phyloP scores from a whole-genome alignment of 2,113 vertebrate species.

The Pelecanoides urinatrix region DNA sequence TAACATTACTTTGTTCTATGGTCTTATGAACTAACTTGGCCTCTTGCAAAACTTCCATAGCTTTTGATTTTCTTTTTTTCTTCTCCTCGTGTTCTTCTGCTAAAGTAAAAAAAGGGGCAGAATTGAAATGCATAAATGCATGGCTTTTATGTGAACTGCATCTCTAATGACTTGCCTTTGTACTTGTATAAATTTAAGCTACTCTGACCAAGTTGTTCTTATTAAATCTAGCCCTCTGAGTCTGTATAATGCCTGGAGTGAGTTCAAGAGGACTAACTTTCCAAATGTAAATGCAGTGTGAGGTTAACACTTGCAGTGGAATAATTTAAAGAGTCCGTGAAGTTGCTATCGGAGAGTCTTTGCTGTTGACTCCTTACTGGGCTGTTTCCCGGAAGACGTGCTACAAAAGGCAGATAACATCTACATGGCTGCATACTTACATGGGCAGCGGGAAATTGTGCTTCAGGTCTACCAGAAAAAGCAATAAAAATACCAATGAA shows the following conservation, averaged over 20 bases:
- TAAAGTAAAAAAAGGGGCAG: constrained; percentile 21
- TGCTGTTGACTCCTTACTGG: neutral
- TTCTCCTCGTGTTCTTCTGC: constrained; percentile 27
- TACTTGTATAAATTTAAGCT: constrained; percentile 43
- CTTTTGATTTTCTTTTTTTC: constrained; percentile 65
- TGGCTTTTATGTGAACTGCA: constrained; percentile 42
- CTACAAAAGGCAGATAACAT: neutral
- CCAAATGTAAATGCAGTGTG: constrained; percentile 42
- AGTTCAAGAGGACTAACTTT: constrained; percentile 48
- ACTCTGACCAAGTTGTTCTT: constrained; percentile 55
- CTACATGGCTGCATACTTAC: neutral
- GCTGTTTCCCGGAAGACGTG: neutral
- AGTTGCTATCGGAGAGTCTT: rapidly evolving
- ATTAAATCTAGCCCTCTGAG: constrained; percentile 40
- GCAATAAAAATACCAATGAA: neutral
- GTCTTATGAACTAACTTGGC: constrained; percentile 54
- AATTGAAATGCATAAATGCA: constrained; percentile 51
- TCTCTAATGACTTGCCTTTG: constrained; percentile 37
- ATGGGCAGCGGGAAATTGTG: neutral
- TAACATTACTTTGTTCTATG: constrained; percentile 55
- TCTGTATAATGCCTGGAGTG: constrained; percentile 23
- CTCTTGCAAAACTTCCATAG: constrained; percentile 56
- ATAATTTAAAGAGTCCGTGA: neutral
- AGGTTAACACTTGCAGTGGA: neutral
- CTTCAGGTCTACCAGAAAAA: neutral